Evolutionary conservation across 2,797 vertebrate genomes (phyloP).

Genomic region (Myiotriccus ornatus): DNA sequence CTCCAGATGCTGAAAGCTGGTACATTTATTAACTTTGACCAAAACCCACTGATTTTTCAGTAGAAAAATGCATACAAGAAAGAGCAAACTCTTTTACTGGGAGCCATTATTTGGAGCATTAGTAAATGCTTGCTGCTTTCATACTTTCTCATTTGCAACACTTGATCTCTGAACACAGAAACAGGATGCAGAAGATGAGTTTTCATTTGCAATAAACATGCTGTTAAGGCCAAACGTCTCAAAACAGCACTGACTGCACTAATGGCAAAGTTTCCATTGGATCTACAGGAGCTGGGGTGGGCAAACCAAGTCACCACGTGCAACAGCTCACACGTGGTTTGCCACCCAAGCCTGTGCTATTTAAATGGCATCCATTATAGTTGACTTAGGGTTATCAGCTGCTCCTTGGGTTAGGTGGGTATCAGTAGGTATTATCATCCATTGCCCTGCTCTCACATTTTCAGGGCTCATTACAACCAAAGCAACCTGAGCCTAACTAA

Average conservation of each 20-base stretch:
- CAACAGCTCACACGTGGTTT: background rate
- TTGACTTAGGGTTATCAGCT: background rate
- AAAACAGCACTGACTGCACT: background rate
- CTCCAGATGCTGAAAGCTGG: constrained; percentile 74
- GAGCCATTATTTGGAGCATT: background rate
- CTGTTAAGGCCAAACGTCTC: background rate
- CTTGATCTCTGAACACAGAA: background rate
- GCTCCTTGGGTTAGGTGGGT: background rate
- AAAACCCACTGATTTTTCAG: constrained; percentile 1
- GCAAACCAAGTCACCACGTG: background rate
- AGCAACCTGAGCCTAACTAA: background rate
- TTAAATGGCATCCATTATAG: background rate
- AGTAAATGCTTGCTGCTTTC: background rate
- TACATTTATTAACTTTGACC: constrained; percentile 38
- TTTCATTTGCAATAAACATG: background rate
- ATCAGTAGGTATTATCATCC: background rate
- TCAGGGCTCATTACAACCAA: background rate
- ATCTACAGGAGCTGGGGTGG: background rate
- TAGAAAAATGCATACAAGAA: constrained; percentile 1
- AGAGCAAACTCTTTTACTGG: background rate
- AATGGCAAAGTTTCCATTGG: background rate
- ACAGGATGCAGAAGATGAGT: background rate
- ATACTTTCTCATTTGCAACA: background rate
- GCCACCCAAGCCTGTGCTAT: background rate
- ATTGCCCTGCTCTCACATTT: background rate